Base-by-base conservation (phyloP, 2,888 invertebrate species). In the Lepas anatifera region DNA sequence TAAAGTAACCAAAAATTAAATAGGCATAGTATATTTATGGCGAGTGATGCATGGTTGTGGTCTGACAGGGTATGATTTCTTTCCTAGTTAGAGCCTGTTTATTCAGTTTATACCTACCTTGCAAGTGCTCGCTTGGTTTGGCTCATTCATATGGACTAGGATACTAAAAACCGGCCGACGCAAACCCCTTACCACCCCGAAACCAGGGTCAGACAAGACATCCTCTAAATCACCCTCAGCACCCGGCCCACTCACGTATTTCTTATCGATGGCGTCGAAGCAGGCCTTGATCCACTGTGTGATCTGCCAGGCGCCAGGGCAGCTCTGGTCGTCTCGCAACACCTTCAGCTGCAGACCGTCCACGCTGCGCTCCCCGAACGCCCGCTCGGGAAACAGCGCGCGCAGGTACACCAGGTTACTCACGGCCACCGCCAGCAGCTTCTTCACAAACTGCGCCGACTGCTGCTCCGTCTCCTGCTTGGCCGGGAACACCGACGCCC, bases 261-360 rank as follows among this genome's bases (percentile, higher is more conserved):
- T 79, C 72, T 80, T 81, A 66, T 81, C 81, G 68, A 81, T 73
- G 6, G 81, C 81, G 78, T 81, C 80, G 77, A 81, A 81, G 70
- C 79, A 79, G 18, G 80, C 81, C 73, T 78, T 79, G 29, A 81
- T 76, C 80, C 81, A 81, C 68, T 78, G 76, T 58, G 81, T 79
- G 37, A 81, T 76, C 73, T 77, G 77, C 68, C 76, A 76, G 29
- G 80, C 80, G 66, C 78, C 79, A 52, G 78, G 78, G 73, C 78
- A 79, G 16, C 76, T 72, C 50, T 76, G 76, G 71, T 79, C 77
- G 73, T 79, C 79, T 72, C 77, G 75, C 39, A 80, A 73, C 71
- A 80, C 77, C 73, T 80, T 80, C 71, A 80, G 72, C 69, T 77
- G 76, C 29, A 80, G 71, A 71, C 81, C 81, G 76, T 81, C 81